phyloP scores from a whole-genome alignment of 92 coral and sea anemone genomes.

The Isaurus tuberculatus region DNA sequence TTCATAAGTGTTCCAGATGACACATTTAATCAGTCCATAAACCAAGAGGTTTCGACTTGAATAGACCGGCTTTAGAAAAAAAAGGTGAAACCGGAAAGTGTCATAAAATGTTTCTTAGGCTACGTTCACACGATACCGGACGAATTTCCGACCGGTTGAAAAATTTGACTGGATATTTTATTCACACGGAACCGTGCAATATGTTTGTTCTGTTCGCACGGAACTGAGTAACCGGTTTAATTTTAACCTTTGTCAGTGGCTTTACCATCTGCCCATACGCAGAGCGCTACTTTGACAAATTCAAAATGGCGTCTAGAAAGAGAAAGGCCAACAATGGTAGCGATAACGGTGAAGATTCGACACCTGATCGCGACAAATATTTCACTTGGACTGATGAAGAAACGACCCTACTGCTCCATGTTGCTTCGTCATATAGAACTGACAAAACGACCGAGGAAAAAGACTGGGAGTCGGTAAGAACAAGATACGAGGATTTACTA shows the following conservation, averaged over 20 bases:
- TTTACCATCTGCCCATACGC: conserved; percentile 10
- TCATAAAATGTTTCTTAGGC: too few relatives aligned
- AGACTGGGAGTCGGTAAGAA: conserved; percentile 56
- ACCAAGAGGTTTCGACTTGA: too few relatives aligned
- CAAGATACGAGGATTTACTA: conserved; percentile 52
- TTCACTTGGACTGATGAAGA: conserved; percentile 62
- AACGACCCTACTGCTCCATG: conserved; percentile 40
- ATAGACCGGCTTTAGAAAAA: too few relatives aligned
- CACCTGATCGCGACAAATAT: conserved; percentile 16
- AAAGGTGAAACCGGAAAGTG: too few relatives aligned
- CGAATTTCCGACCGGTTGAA: neutral
- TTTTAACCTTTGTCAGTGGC: conserved; percentile 11
- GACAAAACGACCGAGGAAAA: conserved; percentile 40
- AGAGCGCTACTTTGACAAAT: neutral
- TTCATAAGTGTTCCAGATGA: too few relatives aligned
- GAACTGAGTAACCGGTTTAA: neutral
- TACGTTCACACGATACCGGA: neutral
- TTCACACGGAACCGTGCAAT: conserved; percentile 25
- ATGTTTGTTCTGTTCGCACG: conserved; percentile 12
- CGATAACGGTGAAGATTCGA: neutral
- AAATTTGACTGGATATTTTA: neutral
- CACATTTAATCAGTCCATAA: too few relatives aligned
- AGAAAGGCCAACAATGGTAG: neutral
- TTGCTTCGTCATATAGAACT: neutral
- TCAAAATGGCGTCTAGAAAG: conserved; percentile 9